Evolutionary conservation across 2,113 vertebrate species (phyloP), one percentile per base, ranked within the genome.

Genomic region (Eurypyga helias): DNA sequence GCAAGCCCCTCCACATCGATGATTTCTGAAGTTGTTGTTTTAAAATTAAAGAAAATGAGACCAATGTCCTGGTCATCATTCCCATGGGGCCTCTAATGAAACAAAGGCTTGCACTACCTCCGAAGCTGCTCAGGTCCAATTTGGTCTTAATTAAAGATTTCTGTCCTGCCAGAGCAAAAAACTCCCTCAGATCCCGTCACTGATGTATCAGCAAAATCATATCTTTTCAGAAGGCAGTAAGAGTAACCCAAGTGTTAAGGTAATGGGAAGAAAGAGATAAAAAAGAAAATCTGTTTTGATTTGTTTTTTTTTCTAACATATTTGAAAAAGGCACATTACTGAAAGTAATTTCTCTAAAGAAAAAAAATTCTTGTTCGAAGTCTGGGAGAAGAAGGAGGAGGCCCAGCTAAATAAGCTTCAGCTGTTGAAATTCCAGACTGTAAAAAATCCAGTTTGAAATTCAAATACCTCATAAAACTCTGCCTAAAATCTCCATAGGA

Each of bases 241-340:
- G 6, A 25, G 8, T 8, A 48, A 9, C 1, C 3, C 9, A 7
- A 29, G 8, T 26, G 10, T 41, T 90, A 54, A n/a, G 48, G 10
- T 12, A 71, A 43, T 1, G 10, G 4, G 0, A 9, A 51, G 17
- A 67, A 87, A 66, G 26, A 70, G 8, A 67, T 58, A 65, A 46
- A 87, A 36, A 7, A 79, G 24, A 69, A 84, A 67, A 90, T 11
- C 41, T 1, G 2, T 9, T 0, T n/a, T n/a, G n/a, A n/a, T n/a
- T n/a, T n/a, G n/a, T n/a, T n/a, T n/a, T n/a, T 0, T 20, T 60
- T 79, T 55, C 3, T 2, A 29, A 34, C 1, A 26, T 11, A 31
- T 55, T n/a, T 54, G 15, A 76, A 60, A 11, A 64, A 12, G 8
- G 19, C 1, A 26, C 11, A 17, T 54, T 36, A 26, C 6, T 51